Base-by-base conservation (phyloP, 2,888 invertebrate species). In the Lasioglossum zephyrum region DNA sequence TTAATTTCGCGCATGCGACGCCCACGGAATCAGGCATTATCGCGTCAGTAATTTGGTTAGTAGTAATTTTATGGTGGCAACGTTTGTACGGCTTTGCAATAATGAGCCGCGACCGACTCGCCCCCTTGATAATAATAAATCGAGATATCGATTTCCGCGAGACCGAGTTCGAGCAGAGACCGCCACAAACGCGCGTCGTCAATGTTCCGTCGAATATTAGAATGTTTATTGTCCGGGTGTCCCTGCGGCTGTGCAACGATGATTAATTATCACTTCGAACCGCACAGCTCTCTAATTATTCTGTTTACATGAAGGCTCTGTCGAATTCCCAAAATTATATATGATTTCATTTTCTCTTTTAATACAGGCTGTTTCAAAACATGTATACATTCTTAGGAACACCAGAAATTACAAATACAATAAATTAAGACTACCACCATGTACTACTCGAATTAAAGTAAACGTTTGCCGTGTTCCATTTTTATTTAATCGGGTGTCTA, bases 81-180 rank as follows among this genome's bases (percentile, higher is more conserved):
- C 81, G 82, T 84, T 89, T 75, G 36, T 74, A 47, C 44, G 60
- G 77, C 47, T 87, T 82, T 88, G 82, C 87, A 83, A 82, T 88
- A 82, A 88, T 78, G 82, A 90, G 66, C 63, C 74, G 26, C 60
- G 22, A 70, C 82, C 69, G 76, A 81, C 80, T 84, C 66, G 69
- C 41, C n/a, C 73, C 70, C 81, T 53, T 77, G 82, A 84, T 85
- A 88, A 90, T 88, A 90, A 90, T 88, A 88, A 85, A 85, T 84
- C 79, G 77, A 75, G 73, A 77, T 88, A 87, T 89, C 82, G 85
- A 85, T 85, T 47, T 3, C 36, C 18, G 13, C 13, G 16, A 9
- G 4, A 22, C 41, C 18, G 13, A 22, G 36, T 16, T 13, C 66
- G n/a, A 11, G 76, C 31, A 11, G 36, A 75, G 78, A 74, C 26